Evolutionary conservation across 2,888 invertebrate genomes (phyloP), one percentile per base, ranked within the genome.

Genomic region (Pyrocoelia pectoralis): DNA sequence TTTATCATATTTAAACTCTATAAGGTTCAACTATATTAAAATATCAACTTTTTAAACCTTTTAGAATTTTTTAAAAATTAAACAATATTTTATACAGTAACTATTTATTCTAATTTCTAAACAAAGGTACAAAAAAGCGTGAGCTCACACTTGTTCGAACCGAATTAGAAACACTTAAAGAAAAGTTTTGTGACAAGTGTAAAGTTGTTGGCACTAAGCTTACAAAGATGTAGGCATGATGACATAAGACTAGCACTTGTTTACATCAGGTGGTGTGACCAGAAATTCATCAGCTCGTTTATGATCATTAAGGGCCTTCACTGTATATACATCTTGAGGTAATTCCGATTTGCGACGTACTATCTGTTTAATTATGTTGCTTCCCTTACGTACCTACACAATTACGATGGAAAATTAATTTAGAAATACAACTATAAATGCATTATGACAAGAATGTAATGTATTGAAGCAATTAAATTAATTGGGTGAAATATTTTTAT

Each of bases 281-380:
- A 97, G 89, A 86, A 87, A 96, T 77, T 95, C 93, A 83, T 97
- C 97, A 73, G 94, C 92, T 77, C 97, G 88, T 83, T 93, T 93
- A 85, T 97, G 96, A 81, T 94, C 94, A 80, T 90, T 92, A 73
- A 97, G 87, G 69, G 96, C 96, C 81, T 92, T 92, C 76, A 95
- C 90, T 56, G 96, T 97, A 80, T 90, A 90, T 74, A 92, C 88
- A 84, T 98, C 97, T 77, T 95, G 94, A 49, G 97, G 97, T 79
- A 98, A 85, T 82, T 98, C 96, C 12, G 96, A 97, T 85, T 97
- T 97, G 83, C 95, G 92, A 82, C 97, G 90, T 70, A 97, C 87
- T 72, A 97, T 85, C 55, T 95, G 95, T 83, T 94, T 94, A 81
- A 88, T 93, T 85, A 88, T 90, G 84, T 87, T 88, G 81, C 88